Percentiles rank a stretch among this genome's conserved stretches.
These are phyloP conservation scores for Erannis defoliaria DNA, from an alignment of 2,888 invertebrate species.

Conservation along the genomic window DNA sequence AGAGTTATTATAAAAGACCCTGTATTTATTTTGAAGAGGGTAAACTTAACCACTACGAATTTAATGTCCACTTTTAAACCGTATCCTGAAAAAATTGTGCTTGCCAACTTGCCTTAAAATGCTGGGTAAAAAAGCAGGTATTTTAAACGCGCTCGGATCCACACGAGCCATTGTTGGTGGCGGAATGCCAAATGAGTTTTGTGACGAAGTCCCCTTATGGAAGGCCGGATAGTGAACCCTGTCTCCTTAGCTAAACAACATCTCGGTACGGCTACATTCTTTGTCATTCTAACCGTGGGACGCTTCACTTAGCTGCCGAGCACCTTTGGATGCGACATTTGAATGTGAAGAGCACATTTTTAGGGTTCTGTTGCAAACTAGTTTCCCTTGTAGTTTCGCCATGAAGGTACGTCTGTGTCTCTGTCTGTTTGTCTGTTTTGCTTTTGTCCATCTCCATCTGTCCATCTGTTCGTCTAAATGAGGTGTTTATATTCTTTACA, in stretches of 20 bases:
- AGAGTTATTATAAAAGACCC: too few relatives aligned
- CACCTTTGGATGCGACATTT: slow-evolving; percentile 36
- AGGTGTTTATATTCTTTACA: too few relatives aligned
- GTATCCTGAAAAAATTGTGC: slow-evolving; percentile 56
- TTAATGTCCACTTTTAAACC: slow-evolving; percentile 11
- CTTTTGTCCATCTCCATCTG: too few relatives aligned
- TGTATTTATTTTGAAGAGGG: background rate
- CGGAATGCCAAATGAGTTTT: slow-evolving; percentile 86
- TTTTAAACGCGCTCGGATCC: slow-evolving; percentile 78
- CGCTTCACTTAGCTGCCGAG: slow-evolving; percentile 35
- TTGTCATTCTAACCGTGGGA: slow-evolving; percentile 29
- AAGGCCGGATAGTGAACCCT: slow-evolving; percentile 72
- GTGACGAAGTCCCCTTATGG: slow-evolving; percentile 76
- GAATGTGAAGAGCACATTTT: slow-evolving; percentile 26
- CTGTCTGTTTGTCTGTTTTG: slow-evolving; percentile 5
- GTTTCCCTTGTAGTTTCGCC: too few relatives aligned
- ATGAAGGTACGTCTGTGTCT: too few relatives aligned
- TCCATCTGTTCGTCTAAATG: too few relatives aligned
- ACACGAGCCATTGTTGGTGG: slow-evolving; percentile 78
- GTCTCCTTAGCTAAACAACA: slow-evolving; percentile 65
- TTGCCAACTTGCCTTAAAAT: slow-evolving; percentile 66
- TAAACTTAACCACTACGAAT: background rate
- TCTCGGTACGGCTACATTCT: slow-evolving; percentile 51
- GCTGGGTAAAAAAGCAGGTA: slow-evolving; percentile 70
- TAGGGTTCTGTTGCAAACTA: background rate